These are phyloP conservation scores for Varecia variegata DNA, from an alignment of 2,797 vertebrate species.

Conservation along the genomic window DNA sequence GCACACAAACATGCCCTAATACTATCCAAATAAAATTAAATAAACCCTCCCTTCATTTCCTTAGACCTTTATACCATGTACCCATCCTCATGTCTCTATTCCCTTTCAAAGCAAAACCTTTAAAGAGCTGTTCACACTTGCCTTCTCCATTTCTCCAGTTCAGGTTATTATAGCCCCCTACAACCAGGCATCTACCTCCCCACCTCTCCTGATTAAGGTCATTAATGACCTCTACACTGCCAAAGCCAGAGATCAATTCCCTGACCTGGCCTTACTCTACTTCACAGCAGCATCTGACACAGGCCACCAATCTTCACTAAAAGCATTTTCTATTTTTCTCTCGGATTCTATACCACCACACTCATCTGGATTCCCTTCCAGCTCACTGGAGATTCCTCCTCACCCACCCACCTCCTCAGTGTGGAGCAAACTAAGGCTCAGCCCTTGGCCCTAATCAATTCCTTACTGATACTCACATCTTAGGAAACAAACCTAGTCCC, in stretches of 20 bases:
- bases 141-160: background rate
- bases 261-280: background rate
- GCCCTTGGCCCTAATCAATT: background rate
- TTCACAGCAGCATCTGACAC: background rate
- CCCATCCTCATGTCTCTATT: background rate
- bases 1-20: background rate
- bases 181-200: background rate
- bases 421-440: background rate
- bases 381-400: background rate
- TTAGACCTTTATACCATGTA: background rate
- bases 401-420: background rate
- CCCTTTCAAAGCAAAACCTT: conserved; percentile 19
- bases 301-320: background rate
- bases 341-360: background rate
- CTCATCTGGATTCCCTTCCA: background rate
- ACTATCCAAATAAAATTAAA: background rate
- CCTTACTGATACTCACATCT: background rate
- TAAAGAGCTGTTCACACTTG: background rate
- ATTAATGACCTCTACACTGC: background rate
- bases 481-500: background rate
- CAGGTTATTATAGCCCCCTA: background rate
- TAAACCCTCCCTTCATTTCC: background rate
- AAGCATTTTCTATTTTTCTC: background rate
- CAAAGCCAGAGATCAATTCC: background rate
- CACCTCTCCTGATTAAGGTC: background rate